Percentiles rank a stretch among this genome's conserved stretches.
Conservation (phyloP, 2,113 vertebrate species). For the Apeltes quadracus region DNA sequence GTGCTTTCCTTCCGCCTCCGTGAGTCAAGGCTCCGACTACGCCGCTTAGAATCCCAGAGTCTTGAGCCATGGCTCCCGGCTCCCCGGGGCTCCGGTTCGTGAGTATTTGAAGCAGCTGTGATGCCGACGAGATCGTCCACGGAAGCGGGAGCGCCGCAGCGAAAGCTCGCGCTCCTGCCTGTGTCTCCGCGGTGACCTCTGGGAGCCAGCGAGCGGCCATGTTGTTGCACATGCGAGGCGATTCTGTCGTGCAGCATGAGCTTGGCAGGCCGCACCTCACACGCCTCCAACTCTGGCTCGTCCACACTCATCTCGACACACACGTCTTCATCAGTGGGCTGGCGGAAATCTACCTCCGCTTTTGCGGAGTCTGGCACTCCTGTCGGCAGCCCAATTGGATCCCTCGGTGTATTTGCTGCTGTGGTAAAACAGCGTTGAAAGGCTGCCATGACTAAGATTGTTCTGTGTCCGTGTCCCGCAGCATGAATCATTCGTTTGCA, state of each 20-base stretch:
- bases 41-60: constrained; percentile 49
- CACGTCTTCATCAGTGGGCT: constrained; percentile 29
- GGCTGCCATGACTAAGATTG: constrained; percentile 40
- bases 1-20: constrained; percentile 43
- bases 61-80: constrained; percentile 35
- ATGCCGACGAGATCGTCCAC: constrained; percentile 12
- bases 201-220: constrained; percentile 27
- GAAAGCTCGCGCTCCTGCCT: constrained; percentile 44
- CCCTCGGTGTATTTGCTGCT: constrained; percentile 32
- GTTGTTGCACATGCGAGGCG: constrained; percentile 57
- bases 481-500: constrained; percentile 51
- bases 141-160: constrained; percentile 22
- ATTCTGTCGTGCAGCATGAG: constrained; percentile 63
- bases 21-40: constrained; percentile 70
- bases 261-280: constrained; percentile 5
- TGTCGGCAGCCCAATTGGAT: constrained; percentile 31
- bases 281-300: constrained; percentile 67
- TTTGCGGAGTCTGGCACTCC: constrained; percentile 26
- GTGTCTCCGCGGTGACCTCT: constrained; percentile 16
- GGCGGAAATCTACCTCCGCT: constrained; percentile 9
- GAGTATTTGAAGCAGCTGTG: constrained; percentile 11
- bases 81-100: constrained; percentile 35
- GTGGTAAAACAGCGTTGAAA: constrained; percentile 45
- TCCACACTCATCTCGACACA: constrained; percentile 83
- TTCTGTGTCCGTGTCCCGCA: constrained; percentile 41